These are phyloP conservation scores for Brachionichthys hirsutus DNA, from an alignment of 2,113 vertebrate genomes.

Conservation along the genomic window DNA sequence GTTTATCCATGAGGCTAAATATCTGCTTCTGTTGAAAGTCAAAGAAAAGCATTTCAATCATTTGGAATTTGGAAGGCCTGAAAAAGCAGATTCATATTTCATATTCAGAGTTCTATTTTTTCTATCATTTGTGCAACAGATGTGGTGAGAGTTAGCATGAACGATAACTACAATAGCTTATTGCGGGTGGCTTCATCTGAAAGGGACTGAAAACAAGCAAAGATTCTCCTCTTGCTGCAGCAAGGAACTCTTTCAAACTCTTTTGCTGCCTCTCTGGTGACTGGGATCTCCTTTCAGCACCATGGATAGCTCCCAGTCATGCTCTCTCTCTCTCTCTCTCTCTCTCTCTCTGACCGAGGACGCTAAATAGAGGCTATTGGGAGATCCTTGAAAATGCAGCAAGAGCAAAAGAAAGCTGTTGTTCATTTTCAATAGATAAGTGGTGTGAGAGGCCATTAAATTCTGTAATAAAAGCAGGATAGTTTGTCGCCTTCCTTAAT, in stretches of 20 bases:
- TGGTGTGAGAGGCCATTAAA: conserved; percentile 9
- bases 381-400: conserved; percentile 19
- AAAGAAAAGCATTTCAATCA: too few relatives aligned
- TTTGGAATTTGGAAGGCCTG: too few relatives aligned
- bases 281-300: conserved; percentile 52
- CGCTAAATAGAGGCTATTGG: conserved; percentile 40
- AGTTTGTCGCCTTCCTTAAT: conserved; percentile 8
- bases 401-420: background rate
- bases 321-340: background rate
- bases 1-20: too few relatives aligned
- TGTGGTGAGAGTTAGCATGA: too few relatives aligned
- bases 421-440: conserved; percentile 10
- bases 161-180: too few relatives aligned
- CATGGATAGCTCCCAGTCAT: conserved; percentile 42
- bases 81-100: too few relatives aligned
- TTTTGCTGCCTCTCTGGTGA: conserved; percentile 26
- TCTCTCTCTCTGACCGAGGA: conserved; percentile 8
- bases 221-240: background rate
- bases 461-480: background rate
- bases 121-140: too few relatives aligned
- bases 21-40: too few relatives aligned
- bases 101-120: too few relatives aligned
- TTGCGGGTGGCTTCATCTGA: background rate
- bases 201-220: conserved; percentile 4
- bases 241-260: conserved; percentile 4